Base-by-base conservation (phyloP, 2,888 invertebrate species). In the Torymus texanus region DNA sequence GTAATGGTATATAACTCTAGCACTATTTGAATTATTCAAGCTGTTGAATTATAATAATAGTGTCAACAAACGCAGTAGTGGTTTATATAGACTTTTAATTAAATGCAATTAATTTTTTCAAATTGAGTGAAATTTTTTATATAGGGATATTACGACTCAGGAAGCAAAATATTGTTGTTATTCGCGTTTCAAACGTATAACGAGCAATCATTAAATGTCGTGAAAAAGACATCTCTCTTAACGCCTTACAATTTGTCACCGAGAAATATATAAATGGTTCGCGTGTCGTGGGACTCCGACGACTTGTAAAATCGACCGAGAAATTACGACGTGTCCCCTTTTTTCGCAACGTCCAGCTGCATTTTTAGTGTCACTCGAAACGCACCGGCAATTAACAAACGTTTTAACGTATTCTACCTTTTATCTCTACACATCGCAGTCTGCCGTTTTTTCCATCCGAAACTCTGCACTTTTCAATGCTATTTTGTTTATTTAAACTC, bases 241-340 rank as follows among this genome's bases (percentile, higher is more conserved):
- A 16, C 8, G 41, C 14, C 56, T 65, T 65, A 41, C 65, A 73
- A 73, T 68, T 67, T 68, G 67, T 78, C 62, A 73, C 51, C 11
- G 56, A 50, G 14, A 24, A 59, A 29, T 14, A 55, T 68, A 63
- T 58, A 59, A 13, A 29, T 18, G 1, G 71, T 83, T 86, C 84
- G 87, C 87, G 87, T 87, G 87, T 86, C 85, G 87, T 41, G 41
- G 85, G 87, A 87, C 95, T 84, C 82, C 78, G 81, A 83, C 83
- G 83, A 85, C 84, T 83, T 85, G 85, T 85, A 85, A 87, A 86
- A 85, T 85, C 85, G 84, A 72, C 55, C 61, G 62, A 71, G 63
- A 61, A 73, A 78, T 71, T 66, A 68, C 70, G 55, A 76, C 65
- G 53, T 63, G 62, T 76, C 51, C 74, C 82, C 75, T 75, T 74